These are phyloP conservation scores for Rugalucina vietnamica DNA, from an alignment of 2,888 invertebrate species.

Conservation along the genomic window DNA sequence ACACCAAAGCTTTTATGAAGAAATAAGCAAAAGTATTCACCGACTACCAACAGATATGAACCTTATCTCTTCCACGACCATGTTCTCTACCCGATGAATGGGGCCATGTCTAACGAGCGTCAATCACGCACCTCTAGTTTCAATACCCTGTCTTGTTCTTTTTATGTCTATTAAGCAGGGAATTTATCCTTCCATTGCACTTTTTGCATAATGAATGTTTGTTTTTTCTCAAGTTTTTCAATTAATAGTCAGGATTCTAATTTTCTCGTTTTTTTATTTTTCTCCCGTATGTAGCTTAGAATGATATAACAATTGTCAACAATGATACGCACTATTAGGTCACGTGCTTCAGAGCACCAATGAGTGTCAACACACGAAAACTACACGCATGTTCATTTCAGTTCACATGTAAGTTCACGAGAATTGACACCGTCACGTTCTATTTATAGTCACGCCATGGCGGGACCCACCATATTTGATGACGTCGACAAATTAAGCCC, in stretches of 20 bases:
- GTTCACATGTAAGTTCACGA: slow-evolving; percentile 1
- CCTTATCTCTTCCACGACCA: too few species aligned
- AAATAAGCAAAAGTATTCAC: too few species aligned
- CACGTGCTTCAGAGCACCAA: slow-evolving; percentile 7
- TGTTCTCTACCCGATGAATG: not conserved
- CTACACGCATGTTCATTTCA: not conserved
- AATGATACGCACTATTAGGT: not conserved
- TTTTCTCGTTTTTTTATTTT: not conserved
- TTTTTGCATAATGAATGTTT: slow-evolving; percentile 4
- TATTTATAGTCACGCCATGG: slow-evolving; percentile 78
- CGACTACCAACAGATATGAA: too few species aligned
- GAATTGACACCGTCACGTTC: slow-evolving; percentile 35
- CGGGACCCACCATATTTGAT: slow-evolving; percentile 84
- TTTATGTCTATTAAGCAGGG: not conserved
- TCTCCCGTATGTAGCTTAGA: not conserved
- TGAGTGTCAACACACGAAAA: not conserved
- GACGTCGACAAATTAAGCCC: slow-evolving; percentile 83
- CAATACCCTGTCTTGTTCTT: not conserved
- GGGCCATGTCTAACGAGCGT: not conserved
- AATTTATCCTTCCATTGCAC: not conserved
- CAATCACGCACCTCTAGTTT: not conserved
- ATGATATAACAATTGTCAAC: not conserved
- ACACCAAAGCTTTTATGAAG: too few species aligned
- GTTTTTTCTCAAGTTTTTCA: not conserved
- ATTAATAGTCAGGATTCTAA: too few species aligned